These are phyloP conservation scores for Enteromius viviparus DNA, from an alignment of 2,797 vertebrate species.

Conservation along the genomic window DNA sequence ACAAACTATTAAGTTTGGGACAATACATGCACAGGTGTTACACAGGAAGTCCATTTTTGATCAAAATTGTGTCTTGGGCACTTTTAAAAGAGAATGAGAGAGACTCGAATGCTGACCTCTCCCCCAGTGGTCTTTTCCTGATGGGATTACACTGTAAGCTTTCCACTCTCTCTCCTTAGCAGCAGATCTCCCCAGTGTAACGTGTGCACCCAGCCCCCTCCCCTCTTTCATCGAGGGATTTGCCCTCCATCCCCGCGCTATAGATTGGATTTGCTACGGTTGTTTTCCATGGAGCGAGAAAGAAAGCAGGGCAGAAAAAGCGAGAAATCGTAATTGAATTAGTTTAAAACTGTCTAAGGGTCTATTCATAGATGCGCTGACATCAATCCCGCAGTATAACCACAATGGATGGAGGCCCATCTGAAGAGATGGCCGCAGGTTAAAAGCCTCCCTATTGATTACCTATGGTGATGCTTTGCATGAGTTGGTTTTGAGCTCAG, in stretches of 20 bases:
- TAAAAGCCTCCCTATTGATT: conserved; percentile 83
- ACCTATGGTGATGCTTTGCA: conserved; percentile 65
- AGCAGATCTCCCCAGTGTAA: conserved; percentile 53
- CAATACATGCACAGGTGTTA: background rate
- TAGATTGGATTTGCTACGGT: conserved; percentile 79
- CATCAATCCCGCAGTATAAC: conserved; percentile 73
- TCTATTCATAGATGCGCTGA: conserved; percentile 81
- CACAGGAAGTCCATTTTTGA: conserved; percentile 13
- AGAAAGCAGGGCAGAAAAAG: conserved; percentile 66
- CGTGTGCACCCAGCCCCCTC: conserved; percentile 45
- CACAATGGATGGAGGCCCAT: conserved; percentile 54
- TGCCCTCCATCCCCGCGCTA: conserved; percentile 58
- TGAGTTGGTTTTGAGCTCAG: conserved; percentile 64
- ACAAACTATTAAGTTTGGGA: background rate
- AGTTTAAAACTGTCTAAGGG: conserved; percentile 76
- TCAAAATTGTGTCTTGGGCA: background rate
- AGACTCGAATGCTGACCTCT: conserved; percentile 63
- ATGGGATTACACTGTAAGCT: conserved; percentile 73
- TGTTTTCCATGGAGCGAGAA: conserved; percentile 67
- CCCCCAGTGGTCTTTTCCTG: conserved; percentile 67
- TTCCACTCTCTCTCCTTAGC: conserved; percentile 52
- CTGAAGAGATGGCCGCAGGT: conserved; percentile 63
- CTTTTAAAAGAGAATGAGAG: background rate
- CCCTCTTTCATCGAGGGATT: conserved; percentile 67
- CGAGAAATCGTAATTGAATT: conserved; percentile 83